Base-by-base conservation (phyloP, 2,888 invertebrate genomes). In the Rotaria macrura region DNA sequence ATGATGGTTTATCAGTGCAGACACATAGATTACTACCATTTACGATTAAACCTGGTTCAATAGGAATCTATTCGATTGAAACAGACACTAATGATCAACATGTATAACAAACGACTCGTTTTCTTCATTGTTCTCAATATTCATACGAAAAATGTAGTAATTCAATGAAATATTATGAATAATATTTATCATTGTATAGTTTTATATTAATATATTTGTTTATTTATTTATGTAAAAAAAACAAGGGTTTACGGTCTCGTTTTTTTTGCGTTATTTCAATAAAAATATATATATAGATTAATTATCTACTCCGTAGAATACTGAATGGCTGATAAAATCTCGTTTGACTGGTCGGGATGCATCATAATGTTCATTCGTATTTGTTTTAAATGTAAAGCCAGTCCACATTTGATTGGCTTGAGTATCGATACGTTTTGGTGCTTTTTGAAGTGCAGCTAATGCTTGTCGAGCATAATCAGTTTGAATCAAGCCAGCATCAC, bases 391-490 rank as follows among this genome's bases (percentile, higher is more conserved):
- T 79, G 79, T 2, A 12, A 43, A 79, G n/a, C 79, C 79, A n/a
- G 43, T 25, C 79, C 79, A 79, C 43, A 43, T 43, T 43, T 79
- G 9, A 79, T 79, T 79, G 10, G 9, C 79, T 25, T 23, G 40
- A n/a, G 79, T 79, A 79, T 79, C 79, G n/a, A 43, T 43, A 43
- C 79, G 40, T 43, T 79, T 43, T 25, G 79, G 40, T n/a, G 43
- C 43, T 79, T 79, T 43, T 43, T 79, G 79, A n/a, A 79, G 25
- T n/a, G 40, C 43, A 79, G 79, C 79, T n/a, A 79, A 14, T 43
- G 79, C 79, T 79, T 79, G 79, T 43, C 84, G 84, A 29, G 84
- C 84, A 57, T 84, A 84, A n/a, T 84, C 84, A 25, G 54, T 84
- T 25, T 57, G 54, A 25, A 84, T 84, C 5, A 84, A 14, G 5